Base-by-base conservation (phyloP, 2,888 invertebrate species). In the Iselma pallidipennis region DNA sequence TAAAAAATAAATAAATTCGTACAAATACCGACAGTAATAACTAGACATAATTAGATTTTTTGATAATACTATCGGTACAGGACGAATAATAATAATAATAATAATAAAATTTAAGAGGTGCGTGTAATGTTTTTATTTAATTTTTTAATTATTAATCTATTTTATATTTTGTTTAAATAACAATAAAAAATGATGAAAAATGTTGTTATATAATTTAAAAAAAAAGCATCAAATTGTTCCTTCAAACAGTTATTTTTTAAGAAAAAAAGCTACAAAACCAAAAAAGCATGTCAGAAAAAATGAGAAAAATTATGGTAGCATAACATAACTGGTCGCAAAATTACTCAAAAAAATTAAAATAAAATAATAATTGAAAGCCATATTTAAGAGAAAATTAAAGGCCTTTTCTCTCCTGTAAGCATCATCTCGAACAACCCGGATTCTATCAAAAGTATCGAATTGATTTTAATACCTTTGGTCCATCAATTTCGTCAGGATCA, bases 1-100 rank as follows among this genome's bases (percentile, higher is more conserved):
- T 54, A 50, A 60, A 56, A 61, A 64, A 37, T 21, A 59, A 63
- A 61, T 54, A 19, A 9, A 37, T 37, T 16, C 16, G 14, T 37
- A 37, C 37, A 6, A 37, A 37, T 37, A 37, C 37, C 16, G 16
- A 37, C 7, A 37, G 37, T 7, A 37, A 14, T 37, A n/a, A n/a
- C n/a, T n/a, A n/a, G n/a, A n/a, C n/a, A n/a, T n/a, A n/a, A n/a
- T 14, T 16, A n/a, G 3, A 12, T 3, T 31, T 31, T 10, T 4
- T 31, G 14, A 33, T 2, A 33, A 33, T n/a, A 33, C 37, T 16
- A 37, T 37, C 37, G 14, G 16, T 37, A 37, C 2, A 16, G 4
- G 7, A 37, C 21, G 45, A 21, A 42, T 9, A 10, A 19, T 42
- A 16, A 16, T 16, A n/a, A n/a, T n/a, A n/a, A n/a, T n/a, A n/a